Percentiles rank a stretch among this genome's conserved stretches.
phyloP scores from a whole-genome alignment of 2,888 invertebrate genomes.

The Lepidochitona cinerea region DNA sequence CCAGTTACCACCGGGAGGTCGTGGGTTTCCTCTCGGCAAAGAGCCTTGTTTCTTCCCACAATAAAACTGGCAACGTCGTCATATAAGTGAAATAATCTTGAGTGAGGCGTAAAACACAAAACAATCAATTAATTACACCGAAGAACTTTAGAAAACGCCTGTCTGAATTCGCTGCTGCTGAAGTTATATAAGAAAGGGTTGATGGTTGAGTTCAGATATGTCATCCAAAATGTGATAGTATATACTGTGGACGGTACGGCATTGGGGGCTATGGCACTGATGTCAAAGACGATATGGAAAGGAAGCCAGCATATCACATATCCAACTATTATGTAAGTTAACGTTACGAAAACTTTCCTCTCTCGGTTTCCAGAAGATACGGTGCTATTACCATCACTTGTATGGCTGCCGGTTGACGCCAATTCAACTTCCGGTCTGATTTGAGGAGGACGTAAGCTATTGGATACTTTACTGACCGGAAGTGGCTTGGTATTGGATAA shows the following conservation, averaged over 20 bases:
- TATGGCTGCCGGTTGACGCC: neutral
- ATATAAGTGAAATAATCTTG: too few species aligned
- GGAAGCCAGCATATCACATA: constrained; percentile 57
- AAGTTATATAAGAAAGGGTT: constrained; percentile 58
- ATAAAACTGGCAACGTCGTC: too few species aligned
- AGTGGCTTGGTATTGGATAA: too few species aligned
- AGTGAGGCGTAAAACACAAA: too few species aligned
- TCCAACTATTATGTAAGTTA: constrained; percentile 50
- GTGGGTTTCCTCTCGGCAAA: too few species aligned
- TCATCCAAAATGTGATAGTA: constrained; percentile 52
- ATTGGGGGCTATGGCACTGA: constrained; percentile 39
- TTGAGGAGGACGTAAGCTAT: neutral
- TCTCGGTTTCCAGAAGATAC: neutral
- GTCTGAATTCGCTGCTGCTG: constrained; percentile 47
- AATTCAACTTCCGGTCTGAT: neutral
- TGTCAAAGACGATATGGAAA: constrained; percentile 54
- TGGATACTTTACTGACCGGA: neutral
- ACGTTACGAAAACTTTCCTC: constrained; percentile 42
- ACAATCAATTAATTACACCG: too few species aligned
- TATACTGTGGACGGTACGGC: constrained; percentile 39
- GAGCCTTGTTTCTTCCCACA: too few species aligned
- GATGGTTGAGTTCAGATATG: constrained; percentile 54
- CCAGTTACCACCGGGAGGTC: too few species aligned
- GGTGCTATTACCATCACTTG: neutral
- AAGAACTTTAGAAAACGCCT: constrained; percentile 38